phyloP scores from a whole-genome alignment of 37 sponge, comb jelly and placozoan species.

The Tethya wilhelma region DNA sequence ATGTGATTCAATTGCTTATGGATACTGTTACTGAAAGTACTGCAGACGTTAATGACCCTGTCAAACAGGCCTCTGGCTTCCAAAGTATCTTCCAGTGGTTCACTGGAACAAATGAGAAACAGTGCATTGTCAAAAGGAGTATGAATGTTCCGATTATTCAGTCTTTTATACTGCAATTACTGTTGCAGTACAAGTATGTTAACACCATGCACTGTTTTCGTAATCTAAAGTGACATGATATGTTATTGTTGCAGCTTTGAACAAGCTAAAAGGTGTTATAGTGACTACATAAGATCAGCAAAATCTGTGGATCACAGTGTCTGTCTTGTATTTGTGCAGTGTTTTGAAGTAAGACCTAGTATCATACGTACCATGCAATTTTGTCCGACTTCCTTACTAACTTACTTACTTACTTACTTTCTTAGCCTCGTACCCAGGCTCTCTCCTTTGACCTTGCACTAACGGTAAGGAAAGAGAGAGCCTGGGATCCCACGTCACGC shows the following conservation, averaged over 20 bases:
- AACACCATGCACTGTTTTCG: no score
- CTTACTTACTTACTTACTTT: background rate
- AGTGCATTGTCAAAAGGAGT: slow-evolving; percentile 13
- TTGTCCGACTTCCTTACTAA: background rate
- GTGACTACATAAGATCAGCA: background rate
- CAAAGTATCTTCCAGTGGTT: no score
- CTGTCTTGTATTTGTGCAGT: slow-evolving; percentile 49
- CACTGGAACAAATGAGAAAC: no score
- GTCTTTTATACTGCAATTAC: slow-evolving; percentile 62
- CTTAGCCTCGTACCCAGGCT: no score
- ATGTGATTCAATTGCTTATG: slow-evolving; percentile 40
- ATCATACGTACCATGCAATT: no score
- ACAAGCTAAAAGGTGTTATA: background rate
- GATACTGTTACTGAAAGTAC: slow-evolving; percentile 35
- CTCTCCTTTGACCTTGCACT: no score
- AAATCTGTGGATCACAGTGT: slow-evolving; percentile 32
- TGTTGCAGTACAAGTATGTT: slow-evolving; percentile 50
- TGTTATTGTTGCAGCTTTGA: no score
- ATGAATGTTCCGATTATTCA: slow-evolving; percentile 55
- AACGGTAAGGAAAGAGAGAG: no score
- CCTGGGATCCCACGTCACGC: no score
- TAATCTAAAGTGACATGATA: no score
- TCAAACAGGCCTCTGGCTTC: no score
- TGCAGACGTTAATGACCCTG: background rate
- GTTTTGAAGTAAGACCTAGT: slow-evolving; percentile 64